Conservation (phyloP, 2,113 vertebrate species). For the Gambusia affinis region DNA sequence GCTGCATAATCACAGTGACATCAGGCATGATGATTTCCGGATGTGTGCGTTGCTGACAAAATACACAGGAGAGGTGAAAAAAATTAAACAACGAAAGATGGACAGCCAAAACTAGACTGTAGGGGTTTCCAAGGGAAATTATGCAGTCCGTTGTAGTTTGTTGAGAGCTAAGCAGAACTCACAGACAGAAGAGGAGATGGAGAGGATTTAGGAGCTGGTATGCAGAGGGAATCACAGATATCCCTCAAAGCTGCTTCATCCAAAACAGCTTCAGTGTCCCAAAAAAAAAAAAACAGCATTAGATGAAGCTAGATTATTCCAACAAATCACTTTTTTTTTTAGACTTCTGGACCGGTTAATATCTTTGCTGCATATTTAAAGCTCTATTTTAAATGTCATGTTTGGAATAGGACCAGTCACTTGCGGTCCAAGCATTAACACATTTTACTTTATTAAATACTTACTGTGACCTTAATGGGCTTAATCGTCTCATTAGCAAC, state of each 20-base stretch:
- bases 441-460: constrained; percentile 69
- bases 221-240: constrained; percentile 25
- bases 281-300: constrained; percentile 27
- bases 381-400: constrained; percentile 29
- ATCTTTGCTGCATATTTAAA: constrained; percentile 34
- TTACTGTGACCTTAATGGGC: constrained; percentile 71
- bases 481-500: constrained; percentile 67
- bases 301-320: constrained; percentile 12
- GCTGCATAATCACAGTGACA: constrained; percentile 64
- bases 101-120: not conserved
- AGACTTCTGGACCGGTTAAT: constrained; percentile 16
- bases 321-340: constrained; percentile 14
- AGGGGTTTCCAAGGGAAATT: constrained; percentile 6
- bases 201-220: constrained; percentile 40
- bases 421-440: constrained; percentile 23
- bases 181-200: not conserved
- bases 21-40: constrained; percentile 48
- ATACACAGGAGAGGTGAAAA: not conserved
- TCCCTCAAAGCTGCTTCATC: constrained; percentile 21
- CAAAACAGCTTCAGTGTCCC: constrained; percentile 7
- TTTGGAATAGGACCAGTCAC: constrained; percentile 48
- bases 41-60: constrained; percentile 1
- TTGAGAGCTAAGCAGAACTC: not conserved
- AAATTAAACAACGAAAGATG: not conserved
- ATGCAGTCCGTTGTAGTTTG: not conserved